These are phyloP conservation scores for Enchytraeus crypticus DNA, from an alignment of 2,888 invertebrate genomes.

Conservation along the genomic window DNA sequence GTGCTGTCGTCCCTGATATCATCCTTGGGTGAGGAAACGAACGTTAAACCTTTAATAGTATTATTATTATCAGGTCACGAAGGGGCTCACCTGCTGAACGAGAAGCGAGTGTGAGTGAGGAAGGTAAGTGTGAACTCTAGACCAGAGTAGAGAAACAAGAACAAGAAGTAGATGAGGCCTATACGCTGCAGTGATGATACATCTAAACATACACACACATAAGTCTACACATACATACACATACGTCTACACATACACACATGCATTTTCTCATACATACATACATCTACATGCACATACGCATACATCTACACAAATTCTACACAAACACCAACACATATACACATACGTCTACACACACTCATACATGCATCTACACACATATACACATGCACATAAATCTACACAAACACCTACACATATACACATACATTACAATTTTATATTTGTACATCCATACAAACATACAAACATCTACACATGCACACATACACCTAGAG, in stretches of 20 bases:
- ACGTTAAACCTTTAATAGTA: no score
- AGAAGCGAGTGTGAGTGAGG: slow-evolving; percentile 81
- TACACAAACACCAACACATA: not conserved
- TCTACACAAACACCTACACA: no score
- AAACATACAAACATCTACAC: no score
- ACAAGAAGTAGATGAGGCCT: slow-evolving; percentile 62
- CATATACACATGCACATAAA: no score
- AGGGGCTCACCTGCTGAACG: slow-evolving; percentile 59
- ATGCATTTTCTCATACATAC: no score
- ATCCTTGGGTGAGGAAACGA: no score
- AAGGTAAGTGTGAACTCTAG: slow-evolving; percentile 95
- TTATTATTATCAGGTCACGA: not conserved
- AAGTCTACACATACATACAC: not conserved
- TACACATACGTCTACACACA: not conserved
- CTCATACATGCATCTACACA: not conserved
- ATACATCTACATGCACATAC: not conserved
- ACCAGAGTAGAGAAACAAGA: slow-evolving; percentile 87
- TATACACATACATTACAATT: no score
- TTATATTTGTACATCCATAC: no score
- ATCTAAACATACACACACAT: not conserved
- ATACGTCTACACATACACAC: not conserved
- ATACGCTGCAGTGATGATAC: slow-evolving; percentile 55
- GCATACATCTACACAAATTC: not conserved
- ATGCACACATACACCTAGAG: no score
- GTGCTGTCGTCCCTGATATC: no score